Base-by-base conservation (phyloP, 2,113 vertebrate species). In the Motacilla tschutschensis region DNA sequence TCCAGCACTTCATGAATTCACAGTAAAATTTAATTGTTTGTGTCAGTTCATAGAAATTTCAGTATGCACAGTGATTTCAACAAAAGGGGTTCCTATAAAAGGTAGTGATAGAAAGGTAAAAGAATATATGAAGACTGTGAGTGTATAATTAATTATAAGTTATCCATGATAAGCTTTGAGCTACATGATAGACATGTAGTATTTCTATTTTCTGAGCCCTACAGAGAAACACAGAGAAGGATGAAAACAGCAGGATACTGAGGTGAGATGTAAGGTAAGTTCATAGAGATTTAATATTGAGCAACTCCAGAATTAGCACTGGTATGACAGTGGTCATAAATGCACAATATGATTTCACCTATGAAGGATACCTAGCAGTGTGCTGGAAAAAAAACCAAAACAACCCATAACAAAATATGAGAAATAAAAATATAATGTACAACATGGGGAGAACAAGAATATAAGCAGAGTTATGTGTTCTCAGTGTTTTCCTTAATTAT, bases 391-490 rank as follows among this genome's bases (percentile, higher is more conserved):
- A 85, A 77, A n/a, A n/a, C n/a, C n/a, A 10, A 53, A 28, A 54
- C 25, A 54, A 48, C 26, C 0, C 1, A 51, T 13, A 72, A 20
- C 3, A 58, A 77, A 66, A 59, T 9, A 63, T 2, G 18, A 46
- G 8, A 79, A 58, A 65, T 12, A 62, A 67, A 48, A 54, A 9
- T 15, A 58, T n/a, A 40, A 66, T 72, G 24, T 29, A 8, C 2
- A 50, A 22, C 10, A 47, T 22, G 17, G 2, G 2, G 5, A 69
- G 15, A 76, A 43, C 3, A 64, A 79, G 13, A 55, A 51, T 54
- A 63, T 35, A 62, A 65, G 1, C 2, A 3, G 28, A 29, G 14
- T 28, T 58, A 31, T 1, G 0, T 18, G 18, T 24, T 69, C 14
- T 65, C 46, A 33, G 6, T 58, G 16, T 7, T 69, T 50, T 53